Base-by-base conservation (phyloP, 1,140 invertebrate species). In the Lordiphosa stackelbergi region DNA sequence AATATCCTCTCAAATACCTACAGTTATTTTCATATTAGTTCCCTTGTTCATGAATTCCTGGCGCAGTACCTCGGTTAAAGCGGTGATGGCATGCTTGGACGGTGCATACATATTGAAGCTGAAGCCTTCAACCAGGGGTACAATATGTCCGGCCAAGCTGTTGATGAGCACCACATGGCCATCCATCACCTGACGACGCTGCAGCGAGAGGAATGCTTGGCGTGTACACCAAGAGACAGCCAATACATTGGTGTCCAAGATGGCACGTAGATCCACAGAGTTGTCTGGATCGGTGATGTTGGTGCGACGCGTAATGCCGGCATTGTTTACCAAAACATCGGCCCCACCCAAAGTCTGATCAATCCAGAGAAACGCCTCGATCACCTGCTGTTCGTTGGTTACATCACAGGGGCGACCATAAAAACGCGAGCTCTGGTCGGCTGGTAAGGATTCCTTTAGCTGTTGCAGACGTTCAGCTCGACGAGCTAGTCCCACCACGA, bases 321-420 rank as follows among this genome's bases (percentile, higher is more conserved):
- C 93, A 78, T 93, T 93, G 73, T 94, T 94, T 3, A 94, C 86
- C 45, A 93, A 88, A 4, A 94, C 88, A 74, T 93, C 90, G n/a
- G 93, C 87, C 4, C 90, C 88, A 3, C 92, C 92, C 5, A 92
- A 74, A 13, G 88, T 88, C 8, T 87, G 73, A 48, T 91, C 89
- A 1, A 92, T 88, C 89, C 89, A 91, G 5, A 88, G 73, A 65
- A 94, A 94, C 46, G 92, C 89, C 4, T 85, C 69, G n/a, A 89
- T 56, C 3, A 94, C 90, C 2, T 92, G 90, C 5, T 91, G 89
- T 72, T 93, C 92, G 1, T 91, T 89, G 4, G 87, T 87, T 0
- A 93, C 71, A 61, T 94, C 92, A 74, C 92, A 93, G 53, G 90
- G 85, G 5, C 89, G 79, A 0, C 88, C 42, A 38, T 79, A 41